Base-by-base conservation (phyloP, 2,797 vertebrate species). In the Meda fulgida region DNA sequence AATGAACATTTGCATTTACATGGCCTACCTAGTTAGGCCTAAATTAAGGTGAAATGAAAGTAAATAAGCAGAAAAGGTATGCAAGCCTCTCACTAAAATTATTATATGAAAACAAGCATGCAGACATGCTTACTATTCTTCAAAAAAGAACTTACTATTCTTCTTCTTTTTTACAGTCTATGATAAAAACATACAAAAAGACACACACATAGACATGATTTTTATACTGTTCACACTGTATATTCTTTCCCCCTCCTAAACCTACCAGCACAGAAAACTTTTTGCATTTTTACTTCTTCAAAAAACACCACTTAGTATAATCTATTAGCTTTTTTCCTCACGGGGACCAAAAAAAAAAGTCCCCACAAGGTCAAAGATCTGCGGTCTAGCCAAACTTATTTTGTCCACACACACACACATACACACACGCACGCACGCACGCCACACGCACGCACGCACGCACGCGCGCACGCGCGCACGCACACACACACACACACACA, bases 21-120 rank as follows among this genome's bases (percentile, higher is more conserved):
- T 83, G 43, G 31, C n/a, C 58, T 38, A 76, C 58, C 29, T 65
- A 51, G 81, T 53, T 43, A 46, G 43, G 43, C 13, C 13, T 38
- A 53, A 69, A 77, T 84, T 40, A 84, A 29, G 23, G 23, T 67
- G 34, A 53, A 67, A 83, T 55, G 19, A 67, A 83, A 67, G 72
- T 67, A 77, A 83, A 76, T 26, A n/a, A 71, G 48, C 31, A 81
- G n/a, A 81, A 43, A 81, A 76, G 60, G 21, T 34, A 55, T 88
- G 55, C 26, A 83, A 75, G 55, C 29, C 58, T 65, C 31, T 46
- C 34, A 38, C n/a, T 8, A 67, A 67, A 18, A 67, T 46, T 51
- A 53, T 66, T 77, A 4, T 13, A 51, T 55, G 3, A 78, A 84
- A 78, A 77, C 60, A 76, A 77, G 31, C 31, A 77, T 84, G n/a